Base-by-base conservation (phyloP, 2,888 invertebrate species). In the Eucera pruinosa region DNA sequence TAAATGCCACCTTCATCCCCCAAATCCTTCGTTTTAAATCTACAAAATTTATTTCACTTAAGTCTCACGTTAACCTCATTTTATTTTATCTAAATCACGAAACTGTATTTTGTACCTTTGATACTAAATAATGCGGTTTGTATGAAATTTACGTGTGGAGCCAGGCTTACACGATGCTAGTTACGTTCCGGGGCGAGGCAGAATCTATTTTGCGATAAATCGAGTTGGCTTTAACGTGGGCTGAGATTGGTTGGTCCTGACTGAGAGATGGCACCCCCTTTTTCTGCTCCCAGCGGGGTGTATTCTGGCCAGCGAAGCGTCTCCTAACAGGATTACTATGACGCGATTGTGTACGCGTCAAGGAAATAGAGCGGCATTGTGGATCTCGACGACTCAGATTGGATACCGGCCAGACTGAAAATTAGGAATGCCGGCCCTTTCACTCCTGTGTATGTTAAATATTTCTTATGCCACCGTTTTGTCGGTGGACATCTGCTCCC, bases 281-380 rank as follows among this genome's bases (percentile, higher is more conserved):
- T 81, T 81, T 73, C 70, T 75, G 71, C 78, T 88, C 89, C 45
- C 90, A 87, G 88, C 89, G 71, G 89, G 91, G 84, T 86, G 88
- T 88, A 88, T 85, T 82, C 72, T 72, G 88, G 82, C 84, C 89
- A 89, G 82, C 87, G 89, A 86, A 90, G 89, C 91, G 87, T 90
- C 88, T 79, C 81, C 89, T 90, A 90, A 91, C 90, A 88, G 90
- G 91, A 91, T 91, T 91, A 91, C 84, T 87, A 87, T 87, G 90
- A 89, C 88, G 86, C 87, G 91, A 91, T 91, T 91, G 90, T 91
- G 84, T 85, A 90, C 90, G 90, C 89, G 91, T 91, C 91, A 91
- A 89, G 86, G 88, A 90, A 91, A 91, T 90, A 88, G 90, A 90
- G 89, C 88, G 84, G 89, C 87, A 90, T 91, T 91, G 90, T 91